These are phyloP conservation scores for Sebastes kiyomatsui DNA, from an alignment of 2,797 vertebrate genomes.

Conservation along the genomic window DNA sequence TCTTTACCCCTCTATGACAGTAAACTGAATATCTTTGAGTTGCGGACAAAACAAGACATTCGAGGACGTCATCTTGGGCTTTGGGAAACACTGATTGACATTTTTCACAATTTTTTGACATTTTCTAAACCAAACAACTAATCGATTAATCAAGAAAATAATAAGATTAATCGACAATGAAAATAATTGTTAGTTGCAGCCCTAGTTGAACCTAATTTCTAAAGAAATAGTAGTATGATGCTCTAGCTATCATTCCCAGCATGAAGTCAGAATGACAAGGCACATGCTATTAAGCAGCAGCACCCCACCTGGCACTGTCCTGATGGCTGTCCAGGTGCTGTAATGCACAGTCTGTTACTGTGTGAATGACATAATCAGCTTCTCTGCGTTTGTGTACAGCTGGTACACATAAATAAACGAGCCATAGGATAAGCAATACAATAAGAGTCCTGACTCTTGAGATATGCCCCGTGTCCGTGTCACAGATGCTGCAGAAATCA, in stretches of 20 bases:
- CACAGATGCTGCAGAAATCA: constrained; percentile 63
- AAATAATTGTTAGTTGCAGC: too few relatives aligned
- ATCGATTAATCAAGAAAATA: too few relatives aligned
- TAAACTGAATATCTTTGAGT: too few relatives aligned
- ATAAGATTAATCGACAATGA: too few relatives aligned
- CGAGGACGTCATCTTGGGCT: too few relatives aligned
- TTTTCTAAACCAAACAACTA: too few relatives aligned
- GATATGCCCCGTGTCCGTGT: constrained; percentile 43
- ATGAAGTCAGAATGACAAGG: constrained; percentile 71
- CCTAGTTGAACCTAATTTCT: constrained; percentile 6
- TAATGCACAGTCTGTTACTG: constrained; percentile 48
- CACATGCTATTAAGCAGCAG: constrained; percentile 76
- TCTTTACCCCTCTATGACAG: too few relatives aligned
- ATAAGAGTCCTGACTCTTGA: constrained; percentile 62
- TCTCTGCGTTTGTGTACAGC: constrained; percentile 28
- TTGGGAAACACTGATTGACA: too few relatives aligned
- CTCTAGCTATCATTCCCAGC: constrained; percentile 51
- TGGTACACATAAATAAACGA: constrained; percentile 50
- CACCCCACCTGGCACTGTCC: constrained; percentile 50
- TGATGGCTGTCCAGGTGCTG: constrained; percentile 51
- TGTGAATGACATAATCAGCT: constrained; percentile 42
- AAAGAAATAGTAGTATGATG: constrained; percentile 49
- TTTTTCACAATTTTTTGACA: too few relatives aligned
- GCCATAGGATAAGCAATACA: constrained; percentile 59
- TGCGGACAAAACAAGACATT: too few relatives aligned